Percentiles rank a stretch among this genome's conserved stretches.
Evolutionary conservation across 2,797 vertebrate species (phyloP).

Genomic region (Sebastes hubbsi): DNA sequence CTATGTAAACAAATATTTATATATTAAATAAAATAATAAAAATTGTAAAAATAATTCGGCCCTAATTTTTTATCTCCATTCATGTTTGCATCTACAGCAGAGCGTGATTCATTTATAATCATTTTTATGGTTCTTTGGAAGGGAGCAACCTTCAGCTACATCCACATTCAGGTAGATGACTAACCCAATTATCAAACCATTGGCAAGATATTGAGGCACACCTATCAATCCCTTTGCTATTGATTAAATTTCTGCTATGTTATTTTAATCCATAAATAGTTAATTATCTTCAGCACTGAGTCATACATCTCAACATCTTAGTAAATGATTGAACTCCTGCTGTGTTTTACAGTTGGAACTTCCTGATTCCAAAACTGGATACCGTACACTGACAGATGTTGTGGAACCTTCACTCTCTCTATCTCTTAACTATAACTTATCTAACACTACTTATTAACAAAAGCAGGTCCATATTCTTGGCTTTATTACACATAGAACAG

Average conservation of each 20-base stretch:
- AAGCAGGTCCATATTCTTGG: background rate
- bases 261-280: background rate
- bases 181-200: background rate
- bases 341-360: background rate
- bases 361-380: background rate
- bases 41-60: background rate
- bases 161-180: background rate
- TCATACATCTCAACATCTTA: background rate
- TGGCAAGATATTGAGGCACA: background rate
- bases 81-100: background rate
- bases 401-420: background rate
- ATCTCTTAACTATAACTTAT: background rate
- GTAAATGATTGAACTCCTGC: conserved; percentile 16
- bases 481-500: background rate
- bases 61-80: background rate
- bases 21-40: background rate
- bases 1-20: background rate
- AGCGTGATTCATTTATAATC: background rate
- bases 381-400: background rate
- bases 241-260: background rate
- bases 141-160: background rate
- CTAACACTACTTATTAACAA: background rate
- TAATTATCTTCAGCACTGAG: background rate
- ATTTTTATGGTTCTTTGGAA: background rate
- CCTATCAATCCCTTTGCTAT: rapidly evolving